Evolutionary conservation across 2,888 invertebrate species (phyloP).

Genomic region (Salpingus planirostris): DNA sequence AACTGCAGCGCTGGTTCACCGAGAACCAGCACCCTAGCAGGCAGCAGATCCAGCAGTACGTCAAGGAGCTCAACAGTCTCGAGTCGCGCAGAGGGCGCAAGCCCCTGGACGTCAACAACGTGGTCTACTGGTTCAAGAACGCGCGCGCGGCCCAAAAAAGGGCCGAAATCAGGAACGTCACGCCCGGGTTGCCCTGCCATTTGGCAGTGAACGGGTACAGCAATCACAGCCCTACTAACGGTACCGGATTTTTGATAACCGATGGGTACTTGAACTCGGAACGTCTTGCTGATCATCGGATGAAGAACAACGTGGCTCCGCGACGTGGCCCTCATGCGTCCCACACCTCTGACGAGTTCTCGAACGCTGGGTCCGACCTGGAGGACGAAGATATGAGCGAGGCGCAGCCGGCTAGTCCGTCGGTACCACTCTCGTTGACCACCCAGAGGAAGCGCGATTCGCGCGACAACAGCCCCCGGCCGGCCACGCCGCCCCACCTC

Average conservation of each 20-base stretch:
- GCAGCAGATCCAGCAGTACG: slow-evolving; percentile 93
- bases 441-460: slow-evolving; percentile 51
- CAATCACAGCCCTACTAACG: slow-evolving; percentile 56
- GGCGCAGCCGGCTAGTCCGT: slow-evolving; percentile 55
- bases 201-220: slow-evolving; percentile 56
- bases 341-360: slow-evolving; percentile 59
- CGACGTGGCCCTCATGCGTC: slow-evolving; percentile 49
- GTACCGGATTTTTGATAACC: slow-evolving; percentile 52
- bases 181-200: slow-evolving; percentile 50
- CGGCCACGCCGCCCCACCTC: slow-evolving; percentile 25
- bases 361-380: slow-evolving; percentile 57
- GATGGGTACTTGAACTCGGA: slow-evolving; percentile 49
- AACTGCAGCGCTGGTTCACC: slow-evolving; percentile 92
- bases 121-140: slow-evolving; percentile 97
- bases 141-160: slow-evolving; percentile 92
- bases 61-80: slow-evolving; percentile 84
- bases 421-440: slow-evolving; percentile 61
- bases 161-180: slow-evolving; percentile 65
- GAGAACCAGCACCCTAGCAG: slow-evolving; percentile 96
- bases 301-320: slow-evolving; percentile 54
- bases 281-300: slow-evolving; percentile 45
- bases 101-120: slow-evolving; percentile 90
- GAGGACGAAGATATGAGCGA: slow-evolving; percentile 55
- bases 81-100: slow-evolving; percentile 89
- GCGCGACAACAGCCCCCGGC: slow-evolving; percentile 44